Percentiles rank a stretch among this genome's conserved stretches.
phyloP scores from a whole-genome alignment of 2,113 vertebrate genomes.

The Tupaia chinensis region DNA sequence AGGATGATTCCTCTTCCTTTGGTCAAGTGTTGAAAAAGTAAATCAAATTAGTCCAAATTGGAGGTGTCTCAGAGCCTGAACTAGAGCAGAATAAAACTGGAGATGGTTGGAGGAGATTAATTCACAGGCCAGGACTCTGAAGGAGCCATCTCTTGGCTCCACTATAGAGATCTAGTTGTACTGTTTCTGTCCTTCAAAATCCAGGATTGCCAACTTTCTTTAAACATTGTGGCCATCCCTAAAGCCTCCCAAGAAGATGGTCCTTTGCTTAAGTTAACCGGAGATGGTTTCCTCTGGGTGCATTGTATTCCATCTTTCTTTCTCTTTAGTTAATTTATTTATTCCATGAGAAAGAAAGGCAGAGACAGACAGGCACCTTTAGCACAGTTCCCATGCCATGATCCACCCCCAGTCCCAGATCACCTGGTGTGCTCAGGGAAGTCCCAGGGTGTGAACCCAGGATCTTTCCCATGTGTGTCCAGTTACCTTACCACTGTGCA shows the following conservation, averaged over 20 bases:
- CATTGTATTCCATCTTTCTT: neutral
- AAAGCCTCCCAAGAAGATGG: neutral
- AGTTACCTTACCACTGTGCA: too few relatives aligned
- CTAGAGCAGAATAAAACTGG: neutral
- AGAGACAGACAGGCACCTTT: too few relatives aligned
- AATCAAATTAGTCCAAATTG: neutral
- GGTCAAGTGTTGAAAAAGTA: neutral
- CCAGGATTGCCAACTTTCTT: neutral
- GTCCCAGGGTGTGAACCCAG: too few relatives aligned
- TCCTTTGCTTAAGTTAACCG: neutral
- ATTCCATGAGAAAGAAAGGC: too few relatives aligned
- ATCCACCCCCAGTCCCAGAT: too few relatives aligned
- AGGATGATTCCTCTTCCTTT: neutral
- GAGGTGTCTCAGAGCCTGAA: neutral
- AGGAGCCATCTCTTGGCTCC: neutral
- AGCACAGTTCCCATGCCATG: too few relatives aligned
- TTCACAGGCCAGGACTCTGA: neutral
- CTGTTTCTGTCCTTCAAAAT: neutral
- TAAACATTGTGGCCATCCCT: neutral
- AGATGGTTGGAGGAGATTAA: neutral
- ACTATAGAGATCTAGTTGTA: too few relatives aligned
- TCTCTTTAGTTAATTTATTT: too few relatives aligned
- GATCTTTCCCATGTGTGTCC: too few relatives aligned
- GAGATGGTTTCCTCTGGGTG: neutral
- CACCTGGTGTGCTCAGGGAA: too few relatives aligned